phyloP scores from a whole-genome alignment of 2,888 invertebrate species.

The Ichneumoninae sp. region DNA sequence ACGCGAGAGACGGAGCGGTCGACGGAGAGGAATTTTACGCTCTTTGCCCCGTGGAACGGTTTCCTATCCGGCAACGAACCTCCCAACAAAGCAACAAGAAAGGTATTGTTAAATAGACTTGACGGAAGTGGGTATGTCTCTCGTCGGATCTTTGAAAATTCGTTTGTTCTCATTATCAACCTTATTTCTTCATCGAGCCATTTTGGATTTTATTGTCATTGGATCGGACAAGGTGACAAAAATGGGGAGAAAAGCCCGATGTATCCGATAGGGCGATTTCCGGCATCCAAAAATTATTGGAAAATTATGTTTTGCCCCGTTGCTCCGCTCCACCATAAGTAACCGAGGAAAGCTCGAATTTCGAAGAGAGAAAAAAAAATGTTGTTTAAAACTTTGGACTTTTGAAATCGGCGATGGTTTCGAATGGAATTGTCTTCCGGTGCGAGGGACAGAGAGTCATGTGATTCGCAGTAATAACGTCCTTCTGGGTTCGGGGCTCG shows the following conservation, averaged over 20 bases:
- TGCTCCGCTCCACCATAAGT: too few relatives aligned
- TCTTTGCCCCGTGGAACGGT: background rate
- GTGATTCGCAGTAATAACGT: constrained; percentile 47
- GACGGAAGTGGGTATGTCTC: background rate
- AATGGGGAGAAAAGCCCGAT: too few relatives aligned
- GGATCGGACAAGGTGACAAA: too few relatives aligned
- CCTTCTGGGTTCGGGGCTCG: constrained; percentile 68
- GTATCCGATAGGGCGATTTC: too few relatives aligned
- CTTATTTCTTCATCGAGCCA: too few relatives aligned
- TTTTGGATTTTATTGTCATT: too few relatives aligned
- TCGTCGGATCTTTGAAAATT: constrained; percentile 23
- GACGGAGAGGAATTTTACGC: constrained; percentile 54
- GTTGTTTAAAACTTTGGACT: background rate
- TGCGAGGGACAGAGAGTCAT: constrained; percentile 37
- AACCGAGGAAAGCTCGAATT: background rate
- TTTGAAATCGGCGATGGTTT: background rate
- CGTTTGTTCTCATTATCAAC: background rate
- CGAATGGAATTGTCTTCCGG: constrained; percentile 53
- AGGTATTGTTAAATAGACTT: constrained; percentile 2
- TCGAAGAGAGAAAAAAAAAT: background rate
- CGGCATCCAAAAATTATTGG: too few relatives aligned
- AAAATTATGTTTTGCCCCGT: too few relatives aligned
- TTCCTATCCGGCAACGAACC: background rate
- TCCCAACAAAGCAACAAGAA: background rate
- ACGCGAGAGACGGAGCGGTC: constrained; percentile 36